Evolutionary conservation across 2,888 invertebrate genomes (phyloP), one percentile per base, ranked within the genome.

Genomic region (Polymixis flavicincta): DNA sequence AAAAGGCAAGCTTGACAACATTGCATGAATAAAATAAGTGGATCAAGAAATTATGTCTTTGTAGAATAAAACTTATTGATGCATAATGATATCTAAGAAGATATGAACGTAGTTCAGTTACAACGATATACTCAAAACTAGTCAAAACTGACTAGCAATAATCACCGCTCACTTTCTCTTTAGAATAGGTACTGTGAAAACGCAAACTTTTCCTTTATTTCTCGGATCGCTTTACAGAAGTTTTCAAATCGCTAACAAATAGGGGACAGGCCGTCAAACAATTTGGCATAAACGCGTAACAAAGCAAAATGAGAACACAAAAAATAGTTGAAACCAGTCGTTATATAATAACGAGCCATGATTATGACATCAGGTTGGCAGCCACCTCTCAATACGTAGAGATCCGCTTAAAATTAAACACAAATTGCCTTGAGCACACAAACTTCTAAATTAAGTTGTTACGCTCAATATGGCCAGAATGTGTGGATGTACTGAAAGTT

Each of bases 291-390:
- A 91, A 90, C 91, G 78, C 84, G 87, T 90, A 93, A 92, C 91
- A 92, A 92, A 92, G 86, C 89, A 90, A 90, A 93, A 90, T 87
- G 84, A 88, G 88, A 89, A 88, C 87, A 90, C 88, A 92, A 92
- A 92, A 92, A 92, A 88, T 83, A 80, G 82, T 86, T 87, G 87
- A 90, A 92, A 92, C 92, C 89, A 88, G 92, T 92, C 87, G 87
- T 92, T 93, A 92, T 88, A 86, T 90, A 90, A 91, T 89, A 88
- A 91, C 88, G 75, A 88, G 85, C 83, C 76, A 86, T 88, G 90
- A 92, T 93, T 93, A 92, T 91, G 89, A 90, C 91, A 92, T 91
- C 89, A 89, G 86, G 85, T 83, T 83, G 78, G 84, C 74, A 84
- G 82, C 78, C 80, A 82, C 80, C 85, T 83, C 83, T 85, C 83